Percentiles rank a stretch among this genome's conserved stretches.
phyloP scores from a whole-genome alignment of 2,888 invertebrate genomes.

The Chaetogeoica ovagalla region DNA sequence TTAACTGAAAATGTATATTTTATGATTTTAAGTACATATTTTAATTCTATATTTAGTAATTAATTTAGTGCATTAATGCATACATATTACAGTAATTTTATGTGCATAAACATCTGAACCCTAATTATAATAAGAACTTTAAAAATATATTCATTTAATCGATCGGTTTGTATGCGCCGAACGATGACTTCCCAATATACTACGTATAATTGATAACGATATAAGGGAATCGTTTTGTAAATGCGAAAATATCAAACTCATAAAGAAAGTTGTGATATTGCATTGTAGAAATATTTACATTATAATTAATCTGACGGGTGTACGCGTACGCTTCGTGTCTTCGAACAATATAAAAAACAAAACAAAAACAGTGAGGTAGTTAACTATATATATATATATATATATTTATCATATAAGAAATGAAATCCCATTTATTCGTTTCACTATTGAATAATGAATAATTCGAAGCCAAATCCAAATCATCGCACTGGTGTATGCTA shows the following conservation, averaged over 20 bases:
- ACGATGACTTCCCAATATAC: background rate
- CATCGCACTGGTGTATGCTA: constrained; percentile 5
- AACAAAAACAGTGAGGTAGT: constrained; percentile 1
- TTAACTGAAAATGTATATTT: too few relatives aligned
- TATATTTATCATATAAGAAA: constrained; percentile 11
- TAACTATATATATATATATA: background rate
- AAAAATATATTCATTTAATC: constrained; percentile 33
- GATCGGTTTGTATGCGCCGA: constrained; percentile 5
- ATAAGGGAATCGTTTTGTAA: too few relatives aligned
- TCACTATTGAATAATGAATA: constrained; percentile 38
- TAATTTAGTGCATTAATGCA: too few relatives aligned
- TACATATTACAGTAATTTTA: too few relatives aligned
- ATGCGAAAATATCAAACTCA: background rate
- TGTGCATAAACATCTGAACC: too few relatives aligned
- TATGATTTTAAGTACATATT: too few relatives aligned
- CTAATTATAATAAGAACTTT: too few relatives aligned
- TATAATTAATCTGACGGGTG: background rate
- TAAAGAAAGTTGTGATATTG: constrained; percentile 1
- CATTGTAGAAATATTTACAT: background rate
- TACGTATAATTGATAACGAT: too few relatives aligned
- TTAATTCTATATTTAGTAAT: too few relatives aligned
- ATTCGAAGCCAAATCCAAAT: constrained; percentile 38
- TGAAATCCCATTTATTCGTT: constrained; percentile 11
- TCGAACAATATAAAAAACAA: constrained; percentile 27
- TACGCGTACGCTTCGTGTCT: background rate